Base-by-base conservation (phyloP, 1,140 invertebrate genomes). In the Camponotus pennsylvanicus region DNA sequence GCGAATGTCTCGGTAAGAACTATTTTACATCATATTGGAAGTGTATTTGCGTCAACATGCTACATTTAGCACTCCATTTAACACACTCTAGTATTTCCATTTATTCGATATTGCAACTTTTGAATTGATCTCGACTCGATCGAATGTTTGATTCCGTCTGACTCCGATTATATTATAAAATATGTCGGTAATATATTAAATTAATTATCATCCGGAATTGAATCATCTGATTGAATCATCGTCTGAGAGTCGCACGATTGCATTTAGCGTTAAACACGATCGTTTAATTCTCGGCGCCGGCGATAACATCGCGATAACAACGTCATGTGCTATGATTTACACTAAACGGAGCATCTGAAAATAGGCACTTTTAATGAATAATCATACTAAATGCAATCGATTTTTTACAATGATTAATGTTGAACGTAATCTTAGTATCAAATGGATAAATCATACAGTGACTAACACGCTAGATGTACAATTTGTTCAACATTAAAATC, bases 181-280 rank as follows among this genome's bases (percentile, higher is more conserved):
- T 73, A 7, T 34, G 15, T 73, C 40, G 32, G 18, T 83, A 45
- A 61, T 75, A 18, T 18, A 18, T 18, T 75, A n/a, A 75, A 55
- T 75, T 83, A 75, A 61, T 59, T 71, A 59, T 45, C 37, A 9
- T 55, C 2, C 6, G 42, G 9, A 15, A 40, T 11, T 59, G 78
- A 82, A 45, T 32, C 13, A 73, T 82, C 66, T 52, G 15, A 55
- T 11, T 59, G 78, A 82, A 59, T 32, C 13, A 73, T 82, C 66
- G 27, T 27, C 5, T 55, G 42, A 52, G 13, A 70, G 21, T 42
- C 49, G 52, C 37, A 52, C 21, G 21, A 71, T 57, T n/a, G 37
- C 21, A 37, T 42, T 66, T 34, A 27, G 13, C 13, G 66, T 11
- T 80, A 82, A 21, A 61, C 52, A 37, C 5, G 37, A 59, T 13